Evolutionary conservation across 2,888 invertebrate genomes (phyloP).

Genomic region (Thereva nobilitata): DNA sequence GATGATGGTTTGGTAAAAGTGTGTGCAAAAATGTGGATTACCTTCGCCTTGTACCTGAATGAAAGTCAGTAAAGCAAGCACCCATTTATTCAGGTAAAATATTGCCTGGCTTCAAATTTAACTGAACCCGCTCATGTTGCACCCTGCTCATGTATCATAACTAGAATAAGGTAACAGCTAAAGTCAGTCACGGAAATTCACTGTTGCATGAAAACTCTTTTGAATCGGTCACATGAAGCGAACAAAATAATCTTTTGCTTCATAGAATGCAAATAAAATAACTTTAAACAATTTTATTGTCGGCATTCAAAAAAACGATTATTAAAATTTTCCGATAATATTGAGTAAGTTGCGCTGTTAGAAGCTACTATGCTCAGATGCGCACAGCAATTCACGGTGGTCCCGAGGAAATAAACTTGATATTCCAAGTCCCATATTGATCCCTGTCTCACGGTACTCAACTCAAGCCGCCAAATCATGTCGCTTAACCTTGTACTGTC

Average conservation of each 20-base stretch:
- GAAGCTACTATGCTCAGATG: too few relatives aligned
- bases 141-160: neutral
- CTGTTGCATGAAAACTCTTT: too few relatives aligned
- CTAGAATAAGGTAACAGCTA: too few relatives aligned
- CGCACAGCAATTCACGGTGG: neutral
- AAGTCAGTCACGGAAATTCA: too few relatives aligned
- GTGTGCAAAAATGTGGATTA: conserved; percentile 18
- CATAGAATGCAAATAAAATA: too few relatives aligned
- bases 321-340: too few relatives aligned
- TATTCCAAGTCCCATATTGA: neutral
- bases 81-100: neutral
- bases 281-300: too few relatives aligned
- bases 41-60: conserved; percentile 1
- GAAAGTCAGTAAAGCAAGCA: conserved; percentile 10
- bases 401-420: neutral
- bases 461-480: neutral
- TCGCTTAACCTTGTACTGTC: neutral
- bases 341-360: too few relatives aligned
- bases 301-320: too few relatives aligned
- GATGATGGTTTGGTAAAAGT: neutral
- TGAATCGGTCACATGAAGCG: too few relatives aligned
- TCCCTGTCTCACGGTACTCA: conserved; percentile 18
- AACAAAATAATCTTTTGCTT: too few relatives aligned
- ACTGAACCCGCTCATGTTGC: neutral
- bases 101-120: neutral